Evolutionary conservation across 2,888 invertebrate species (phyloP), one percentile per base, ranked within the genome.

Genomic region (Tanypteryx hageni): DNA sequence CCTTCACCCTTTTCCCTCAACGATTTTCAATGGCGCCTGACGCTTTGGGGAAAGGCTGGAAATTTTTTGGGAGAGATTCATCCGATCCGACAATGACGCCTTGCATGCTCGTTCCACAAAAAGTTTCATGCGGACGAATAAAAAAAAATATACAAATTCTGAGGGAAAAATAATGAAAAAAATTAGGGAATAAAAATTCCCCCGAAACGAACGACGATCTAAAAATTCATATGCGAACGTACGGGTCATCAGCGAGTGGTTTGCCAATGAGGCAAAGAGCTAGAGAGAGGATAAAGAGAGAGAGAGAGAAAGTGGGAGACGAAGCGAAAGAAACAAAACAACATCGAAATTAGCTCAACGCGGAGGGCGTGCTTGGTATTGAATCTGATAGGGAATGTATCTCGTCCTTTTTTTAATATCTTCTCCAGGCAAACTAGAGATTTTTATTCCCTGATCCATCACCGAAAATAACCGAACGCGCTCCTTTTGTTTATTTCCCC

Each of bases 1-100:
- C 86, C 89, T 61, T 61, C 89, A 89, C 89, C 89, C 89, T 89
- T 64, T 89, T 83, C 83, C 83, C 56, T 44, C 83, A 83, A 83
- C 83, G 83, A 83, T 83, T 83, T 83, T 89, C 89, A 64, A 44
- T 89, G 89, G 89, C 89, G 64, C 58, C 64, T 57, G 56, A 83
- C 83, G 83, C 44, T 44, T 76, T 13, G 27, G 68, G 64, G 64
- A 44, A 44, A 44, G 56, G 89, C 61, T 44, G 64, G 44, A 44
- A 64, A 89, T 89, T 64, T 89, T 89, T 61, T 18, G 86, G 61
- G 59, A 61, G 56, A 57, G 61, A 61, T 61, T 61, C 59, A 86
- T 44, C 61, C 16, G 61, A 86, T 31, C 61, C 86, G 56, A 86
- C 86, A 61, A 86, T 86, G 86, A 61, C 27, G 68, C 68, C 68